These are phyloP conservation scores for Eulemur albifrons DNA, from an alignment of 2,797 vertebrate genomes.

Conservation along the genomic window DNA sequence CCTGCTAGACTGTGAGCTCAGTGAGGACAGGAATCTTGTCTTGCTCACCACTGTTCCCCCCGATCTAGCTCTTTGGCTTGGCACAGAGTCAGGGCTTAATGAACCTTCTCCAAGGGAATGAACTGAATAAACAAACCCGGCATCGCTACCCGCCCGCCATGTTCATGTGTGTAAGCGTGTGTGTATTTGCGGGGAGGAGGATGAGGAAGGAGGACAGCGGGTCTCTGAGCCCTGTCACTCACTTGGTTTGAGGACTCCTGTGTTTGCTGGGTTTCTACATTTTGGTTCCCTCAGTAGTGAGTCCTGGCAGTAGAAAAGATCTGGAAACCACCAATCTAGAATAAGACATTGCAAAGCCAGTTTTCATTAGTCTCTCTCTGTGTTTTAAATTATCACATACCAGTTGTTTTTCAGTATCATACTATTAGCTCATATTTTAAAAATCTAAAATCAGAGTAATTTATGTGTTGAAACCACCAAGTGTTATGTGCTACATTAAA, in stretches of 20 bases:
- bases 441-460: constrained; percentile 39
- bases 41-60: neutral
- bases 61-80: neutral
- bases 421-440: neutral
- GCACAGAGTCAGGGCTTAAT: neutral
- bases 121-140: neutral
- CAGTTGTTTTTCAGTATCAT: neutral
- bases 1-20: neutral
- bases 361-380: neutral
- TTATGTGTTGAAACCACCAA: constrained; percentile 20
- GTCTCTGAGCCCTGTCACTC: neutral
- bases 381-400: constrained; percentile 8
- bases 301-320: neutral
- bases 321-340: neutral
- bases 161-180: neutral
- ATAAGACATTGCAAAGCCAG: neutral
- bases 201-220: neutral
- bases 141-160: neutral
- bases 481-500: neutral
- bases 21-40: neutral
- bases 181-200: neutral
- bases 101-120: neutral
- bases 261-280: neutral
- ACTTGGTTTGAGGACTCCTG: neutral
- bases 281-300: neutral